These are phyloP conservation scores for Lepidurus apus DNA, from an alignment of 1,140 invertebrate genomes.

Conservation along the genomic window DNA sequence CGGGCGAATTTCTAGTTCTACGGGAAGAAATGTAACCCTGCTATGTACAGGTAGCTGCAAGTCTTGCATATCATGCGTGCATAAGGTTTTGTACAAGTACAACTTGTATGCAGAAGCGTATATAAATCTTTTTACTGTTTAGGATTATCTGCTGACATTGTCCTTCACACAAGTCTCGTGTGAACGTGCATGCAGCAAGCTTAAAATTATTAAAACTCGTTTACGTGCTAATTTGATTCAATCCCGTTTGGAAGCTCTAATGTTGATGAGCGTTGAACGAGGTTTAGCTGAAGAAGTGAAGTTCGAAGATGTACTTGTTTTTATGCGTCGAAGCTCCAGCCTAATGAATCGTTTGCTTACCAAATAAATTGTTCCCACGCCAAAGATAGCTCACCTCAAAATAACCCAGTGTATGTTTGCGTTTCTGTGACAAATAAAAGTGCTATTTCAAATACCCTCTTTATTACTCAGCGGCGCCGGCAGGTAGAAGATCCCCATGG, in stretches of 20 bases:
- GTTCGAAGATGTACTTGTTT: not conserved
- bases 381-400: not conserved
- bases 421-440: not conserved
- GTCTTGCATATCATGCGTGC: not conserved
- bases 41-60: not conserved
- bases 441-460: not conserved
- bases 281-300: constrained; percentile 2
- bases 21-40: constrained; percentile 4
- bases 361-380: not conserved
- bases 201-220: constrained; percentile 13
- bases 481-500: not conserved
- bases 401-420: constrained; percentile 4
- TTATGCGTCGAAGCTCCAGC: not conserved
- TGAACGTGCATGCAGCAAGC: constrained; percentile 13
- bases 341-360: not conserved
- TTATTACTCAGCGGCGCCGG: not conserved
- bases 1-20: not conserved
- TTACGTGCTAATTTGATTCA: constrained; percentile 5
- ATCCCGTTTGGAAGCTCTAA: constrained; percentile 8
- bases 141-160: not conserved
- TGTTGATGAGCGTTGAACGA: not conserved
- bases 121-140: not conserved
- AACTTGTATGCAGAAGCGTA: not conserved
- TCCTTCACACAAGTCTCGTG: constrained; percentile 3
- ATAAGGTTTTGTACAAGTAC: constrained; percentile 4